Base-by-base conservation (phyloP, 1,140 invertebrate genomes). In the Eueides isabella region DNA sequence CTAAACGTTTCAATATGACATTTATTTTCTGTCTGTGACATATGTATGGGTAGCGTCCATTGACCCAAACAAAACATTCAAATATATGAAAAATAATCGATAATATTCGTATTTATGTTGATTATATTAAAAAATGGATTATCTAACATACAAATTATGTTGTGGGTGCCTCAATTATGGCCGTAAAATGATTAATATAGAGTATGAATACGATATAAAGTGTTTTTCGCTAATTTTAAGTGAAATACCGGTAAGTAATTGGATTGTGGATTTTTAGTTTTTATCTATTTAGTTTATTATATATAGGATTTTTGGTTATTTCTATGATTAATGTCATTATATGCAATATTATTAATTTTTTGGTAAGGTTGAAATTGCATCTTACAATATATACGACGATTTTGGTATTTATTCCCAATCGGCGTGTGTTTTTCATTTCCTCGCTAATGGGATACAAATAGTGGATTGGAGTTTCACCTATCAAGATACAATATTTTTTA, bases 171-270 rank as follows among this genome's bases (percentile, higher is more conserved):
- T 90, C 11, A 81, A 80, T 69, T 67, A 69, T 1, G 82, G 79
- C 14, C 73, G 88, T 26, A 87, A 85, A 83, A 84, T 89, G 72
- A n/a, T 69, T 11, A 41, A 55, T 38, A 74, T 74, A 16, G 76
- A 82, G 1, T 83, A 87, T 23, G 73, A 41, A 62, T 76, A 72
- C 44, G 79, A 78, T 26, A 85, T 82, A 69, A 78, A 83, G 48
- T 84, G 82, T 81, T 89, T 88, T 78, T 41, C 76, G 16, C 73
- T 85, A 76, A 88, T 89, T 63, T 72, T 89, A 16, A 81, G 64
- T 66, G 83, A 87, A 76, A 70, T 84, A 67, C 63, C 79, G 61
- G 86, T 86, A 80, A 79, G 7, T 19, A 9, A 19, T n/a, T n/a
- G n/a, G n/a, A n/a, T 48, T 48, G 41, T 48, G 2, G n/a, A 48